Conservation (phyloP, 2,797 vertebrate species). For the Tapera naevia region DNA sequence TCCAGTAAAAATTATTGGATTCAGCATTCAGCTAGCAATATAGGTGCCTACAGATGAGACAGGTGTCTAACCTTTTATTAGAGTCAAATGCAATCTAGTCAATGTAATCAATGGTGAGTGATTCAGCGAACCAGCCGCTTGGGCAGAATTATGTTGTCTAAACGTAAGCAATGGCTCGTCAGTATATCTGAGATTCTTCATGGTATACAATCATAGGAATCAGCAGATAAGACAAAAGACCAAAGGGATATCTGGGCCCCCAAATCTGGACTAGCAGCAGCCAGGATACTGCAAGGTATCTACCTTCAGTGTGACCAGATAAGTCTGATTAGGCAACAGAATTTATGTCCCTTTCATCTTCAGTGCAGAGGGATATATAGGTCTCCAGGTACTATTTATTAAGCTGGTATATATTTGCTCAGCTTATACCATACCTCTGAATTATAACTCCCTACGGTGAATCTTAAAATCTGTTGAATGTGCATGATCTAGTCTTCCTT, state of each 20-base stretch:
- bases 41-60: background rate
- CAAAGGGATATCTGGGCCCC: background rate
- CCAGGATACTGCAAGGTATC: background rate
- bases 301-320: background rate
- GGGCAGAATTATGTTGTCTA: background rate
- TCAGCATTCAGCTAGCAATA: background rate
- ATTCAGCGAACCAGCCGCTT: background rate
- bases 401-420: rapidly evolving
- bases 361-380: background rate
- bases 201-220: background rate
- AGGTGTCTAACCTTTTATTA: background rate
- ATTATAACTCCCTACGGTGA: background rate
- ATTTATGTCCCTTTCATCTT: background rate
- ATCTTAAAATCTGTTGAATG: background rate
- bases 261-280: background rate
- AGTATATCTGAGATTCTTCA: background rate
- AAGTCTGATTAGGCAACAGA: background rate
- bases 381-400: background rate
- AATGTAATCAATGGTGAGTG: background rate
- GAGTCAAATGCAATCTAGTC: background rate
- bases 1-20: background rate
- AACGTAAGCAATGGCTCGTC: background rate
- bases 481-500: background rate
- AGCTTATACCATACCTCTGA: background rate
- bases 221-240: background rate